Percentiles rank a stretch among this genome's conserved stretches.
These are phyloP conservation scores for Chrosomus eos DNA, from an alignment of 2,797 vertebrate species.

Conservation along the genomic window DNA sequence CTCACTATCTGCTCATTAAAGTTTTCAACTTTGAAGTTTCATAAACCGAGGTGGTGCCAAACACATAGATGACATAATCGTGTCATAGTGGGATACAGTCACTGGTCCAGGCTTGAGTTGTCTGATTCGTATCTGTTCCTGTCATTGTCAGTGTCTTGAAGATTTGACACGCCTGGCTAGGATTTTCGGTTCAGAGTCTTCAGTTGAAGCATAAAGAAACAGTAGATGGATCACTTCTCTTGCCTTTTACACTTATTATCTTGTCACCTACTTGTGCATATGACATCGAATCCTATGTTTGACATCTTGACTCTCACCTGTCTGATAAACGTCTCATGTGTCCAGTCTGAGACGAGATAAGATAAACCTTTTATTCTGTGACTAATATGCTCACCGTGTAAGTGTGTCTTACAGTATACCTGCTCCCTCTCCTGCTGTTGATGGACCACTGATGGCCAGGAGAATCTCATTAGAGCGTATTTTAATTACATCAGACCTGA, in stretches of 20 bases:
- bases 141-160: slow-evolving; percentile 14
- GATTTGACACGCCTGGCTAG: neutral
- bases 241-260: slow-evolving; percentile 13
- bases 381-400: neutral
- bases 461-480: slow-evolving; percentile 38
- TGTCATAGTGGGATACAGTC: neutral
- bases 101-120: neutral
- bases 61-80: slow-evolving; percentile 8
- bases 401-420: slow-evolving; percentile 21
- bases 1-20: neutral
- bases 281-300: slow-evolving; percentile 2
- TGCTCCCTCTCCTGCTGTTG: slow-evolving; percentile 11
- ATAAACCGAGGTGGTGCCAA: neutral
- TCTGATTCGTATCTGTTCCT: neutral
- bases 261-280: slow-evolving; percentile 1
- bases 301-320: neutral
- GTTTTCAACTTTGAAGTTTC: neutral
- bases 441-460: neutral
- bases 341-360: neutral
- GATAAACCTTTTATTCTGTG: neutral
- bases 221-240: slow-evolving; percentile 10
- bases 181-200: neutral
- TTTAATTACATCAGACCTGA: slow-evolving; percentile 50
- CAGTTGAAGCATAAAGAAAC: neutral
- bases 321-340: neutral